Base-by-base conservation (phyloP, 2,797 vertebrate species). In the Amazona ochrocephala region DNA sequence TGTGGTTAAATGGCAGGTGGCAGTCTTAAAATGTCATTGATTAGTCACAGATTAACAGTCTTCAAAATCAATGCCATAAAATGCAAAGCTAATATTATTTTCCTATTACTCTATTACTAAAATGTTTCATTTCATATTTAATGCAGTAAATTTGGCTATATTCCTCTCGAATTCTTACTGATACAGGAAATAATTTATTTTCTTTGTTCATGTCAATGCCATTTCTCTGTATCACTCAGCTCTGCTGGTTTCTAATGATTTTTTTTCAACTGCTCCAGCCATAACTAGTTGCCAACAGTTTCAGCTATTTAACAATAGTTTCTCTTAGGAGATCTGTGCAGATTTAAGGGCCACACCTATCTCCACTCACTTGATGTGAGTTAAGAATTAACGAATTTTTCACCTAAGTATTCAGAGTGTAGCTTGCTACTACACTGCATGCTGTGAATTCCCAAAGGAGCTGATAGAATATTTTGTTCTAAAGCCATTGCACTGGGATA, bases 11-110 rank as follows among this genome's bases (percentile, higher is more conserved):
- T 96, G 80, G 73, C 80, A 94, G n/a, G 58, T 93, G 83, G 64
- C 64, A 93, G 68, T 79, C 96, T 90, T 91, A 89, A 96, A 85
- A 93, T 94, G 58, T 80, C 91, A 89, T 92, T 76, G 93, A 96
- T 94, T 88, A 91, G 77, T 96, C 93, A 94, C 54, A 87, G 89
- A 76, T 94, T 87, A 93, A 70, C 54, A 79, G 73, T 66, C 71
- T 96, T 87, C 90, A 90, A 91, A 79, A 96, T 91, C 29, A 50
- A 53, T 83, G 11, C 72, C 75, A 74, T 88, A 77, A 96, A 96
- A 94, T 80, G 61, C 51, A 80, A 61, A 89, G 64, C 19, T 94
- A 92, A 96, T 96, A 85, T 79, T 91, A 32, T 90, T 86, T 90
- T 67, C 54, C 95, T 95, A 74, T 81, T 95, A 27, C n/a, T 92